These are phyloP conservation scores for Porphyrio hochstetteri DNA, from an alignment of 2,113 vertebrate genomes.

Conservation along the genomic window DNA sequence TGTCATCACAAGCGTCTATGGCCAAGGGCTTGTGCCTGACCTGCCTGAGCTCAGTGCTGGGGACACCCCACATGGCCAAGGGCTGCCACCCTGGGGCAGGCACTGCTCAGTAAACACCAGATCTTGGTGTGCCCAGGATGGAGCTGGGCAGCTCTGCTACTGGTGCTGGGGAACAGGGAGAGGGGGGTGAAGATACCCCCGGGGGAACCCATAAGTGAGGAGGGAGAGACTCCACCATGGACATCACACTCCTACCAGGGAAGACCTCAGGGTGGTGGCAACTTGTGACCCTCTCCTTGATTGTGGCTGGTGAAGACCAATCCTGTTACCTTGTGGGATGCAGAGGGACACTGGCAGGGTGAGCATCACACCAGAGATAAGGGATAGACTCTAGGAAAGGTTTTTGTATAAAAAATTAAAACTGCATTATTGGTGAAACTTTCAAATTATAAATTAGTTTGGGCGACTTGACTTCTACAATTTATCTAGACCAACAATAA, in stretches of 20 bases:
- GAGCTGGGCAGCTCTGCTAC: neutral
- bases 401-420: neutral
- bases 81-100: neutral
- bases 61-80: neutral
- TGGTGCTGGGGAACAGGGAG: neutral
- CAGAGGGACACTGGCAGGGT: neutral
- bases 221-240: neutral
- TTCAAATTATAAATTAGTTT: neutral
- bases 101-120: neutral
- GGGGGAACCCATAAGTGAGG: rapidly evolving
- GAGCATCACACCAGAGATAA: neutral
- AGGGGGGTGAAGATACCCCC: neutral
- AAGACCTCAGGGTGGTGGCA: neutral
- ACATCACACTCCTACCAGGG: neutral
- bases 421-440: neutral
- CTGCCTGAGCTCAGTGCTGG: no score
- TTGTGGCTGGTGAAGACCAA: neutral
- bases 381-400: neutral
- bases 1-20: neutral
- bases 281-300: neutral
- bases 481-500: neutral
- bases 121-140: neutral
- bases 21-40: no score
- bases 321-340: neutral
- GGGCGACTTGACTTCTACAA: neutral